Percentiles rank a stretch among this genome's conserved stretches.
Evolutionary conservation across 2,797 vertebrate genomes (phyloP).

Genomic region (Diceros bicornis): DNA sequence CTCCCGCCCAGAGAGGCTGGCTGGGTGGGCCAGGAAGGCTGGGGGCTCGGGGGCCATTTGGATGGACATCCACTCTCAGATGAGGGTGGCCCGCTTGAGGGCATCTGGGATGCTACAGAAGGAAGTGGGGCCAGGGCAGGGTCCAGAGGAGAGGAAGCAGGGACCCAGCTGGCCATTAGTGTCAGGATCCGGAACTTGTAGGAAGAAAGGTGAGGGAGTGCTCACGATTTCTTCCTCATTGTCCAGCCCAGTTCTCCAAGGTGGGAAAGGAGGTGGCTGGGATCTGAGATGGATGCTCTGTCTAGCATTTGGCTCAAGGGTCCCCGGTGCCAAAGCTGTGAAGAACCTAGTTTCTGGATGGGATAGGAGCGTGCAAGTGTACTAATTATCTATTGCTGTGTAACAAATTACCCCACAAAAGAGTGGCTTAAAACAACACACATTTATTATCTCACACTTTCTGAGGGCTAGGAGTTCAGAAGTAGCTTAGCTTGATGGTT

Average conservation of each 20-base stretch:
- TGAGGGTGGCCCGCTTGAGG: background rate
- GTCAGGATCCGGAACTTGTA: background rate
- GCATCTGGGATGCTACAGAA: background rate
- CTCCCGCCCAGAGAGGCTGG: background rate
- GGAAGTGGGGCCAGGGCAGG: background rate
- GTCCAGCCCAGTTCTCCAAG: background rate
- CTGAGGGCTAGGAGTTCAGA: background rate
- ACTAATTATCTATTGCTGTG: too few relatives aligned
- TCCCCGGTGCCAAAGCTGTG: background rate
- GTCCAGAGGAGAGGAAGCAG: background rate
- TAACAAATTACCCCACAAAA: background rate
- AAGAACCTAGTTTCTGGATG: background rate
- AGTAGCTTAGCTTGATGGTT: background rate
- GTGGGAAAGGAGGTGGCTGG: background rate
- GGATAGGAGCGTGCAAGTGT: rapidly evolving
- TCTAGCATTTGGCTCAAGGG: background rate
- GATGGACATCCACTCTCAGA: background rate
- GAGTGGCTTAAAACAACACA: background rate
- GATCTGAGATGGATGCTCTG: background rate
- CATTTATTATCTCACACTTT: background rate
- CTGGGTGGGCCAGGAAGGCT: background rate
- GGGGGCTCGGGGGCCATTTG: background rate
- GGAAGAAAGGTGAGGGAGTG: background rate
- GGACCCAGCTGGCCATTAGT: background rate
- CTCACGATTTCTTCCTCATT: background rate